Conservation (phyloP, 2,797 vertebrate species). For the Hapalemur alaotrensis region DNA sequence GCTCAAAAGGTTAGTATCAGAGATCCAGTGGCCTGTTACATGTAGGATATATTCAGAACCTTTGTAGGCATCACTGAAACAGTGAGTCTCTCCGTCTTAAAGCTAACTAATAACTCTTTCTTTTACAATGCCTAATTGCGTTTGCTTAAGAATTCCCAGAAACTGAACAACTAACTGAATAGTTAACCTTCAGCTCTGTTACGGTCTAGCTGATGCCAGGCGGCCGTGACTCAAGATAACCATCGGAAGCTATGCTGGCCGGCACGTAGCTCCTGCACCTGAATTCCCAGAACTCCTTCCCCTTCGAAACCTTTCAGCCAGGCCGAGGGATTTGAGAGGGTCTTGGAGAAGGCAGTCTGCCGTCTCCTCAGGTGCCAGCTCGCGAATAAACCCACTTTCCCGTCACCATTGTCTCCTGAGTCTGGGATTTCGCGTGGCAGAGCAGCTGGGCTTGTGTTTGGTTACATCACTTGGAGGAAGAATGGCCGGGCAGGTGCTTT, state of each 20-base stretch:
- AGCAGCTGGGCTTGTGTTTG: background rate
- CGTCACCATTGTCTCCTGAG: too few species aligned
- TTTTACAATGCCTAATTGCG: background rate
- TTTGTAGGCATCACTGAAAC: background rate
- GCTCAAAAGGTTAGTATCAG: background rate
- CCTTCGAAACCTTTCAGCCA: background rate
- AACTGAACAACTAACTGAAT: background rate
- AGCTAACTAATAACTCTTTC: background rate
- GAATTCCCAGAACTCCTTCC: too few species aligned
- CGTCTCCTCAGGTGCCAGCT: background rate
- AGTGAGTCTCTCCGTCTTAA: background rate
- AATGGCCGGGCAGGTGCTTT: background rate
- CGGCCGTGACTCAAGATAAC: background rate
- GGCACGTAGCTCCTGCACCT: background rate
- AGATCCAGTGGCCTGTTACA: background rate
- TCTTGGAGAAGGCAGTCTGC: background rate
- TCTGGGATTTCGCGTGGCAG: too few species aligned
- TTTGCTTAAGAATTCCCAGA: background rate
- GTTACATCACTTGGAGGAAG: background rate
- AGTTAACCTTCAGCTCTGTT: background rate
- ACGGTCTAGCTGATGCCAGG: background rate
- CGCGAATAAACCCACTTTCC: background rate
- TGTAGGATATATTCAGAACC: background rate
- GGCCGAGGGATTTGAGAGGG: background rate
- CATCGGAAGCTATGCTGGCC: fast-evolving